A percentile compares a stretch with the other conserved stretches of the same genome.
Evolutionary conservation across 2,113 vertebrate species (phyloP).

Genomic region (Dicentrarchus labrax): DNA sequence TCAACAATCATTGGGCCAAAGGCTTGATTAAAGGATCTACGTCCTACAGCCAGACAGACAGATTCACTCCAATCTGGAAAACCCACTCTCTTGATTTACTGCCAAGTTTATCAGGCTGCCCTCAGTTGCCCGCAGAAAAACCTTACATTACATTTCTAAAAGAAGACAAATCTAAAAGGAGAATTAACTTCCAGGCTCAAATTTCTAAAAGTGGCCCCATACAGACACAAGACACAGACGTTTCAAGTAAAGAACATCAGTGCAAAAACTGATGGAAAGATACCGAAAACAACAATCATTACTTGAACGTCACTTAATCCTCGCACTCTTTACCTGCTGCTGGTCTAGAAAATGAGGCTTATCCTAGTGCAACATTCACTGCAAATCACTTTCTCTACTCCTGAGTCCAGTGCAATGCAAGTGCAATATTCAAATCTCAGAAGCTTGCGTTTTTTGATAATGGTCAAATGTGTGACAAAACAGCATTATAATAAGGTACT

Average conservation of each 20-base stretch:
- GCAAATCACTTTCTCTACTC: background rate
- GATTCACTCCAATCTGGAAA: slow-evolving; percentile 57
- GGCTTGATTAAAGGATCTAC: slow-evolving; percentile 61
- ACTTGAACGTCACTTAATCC: background rate
- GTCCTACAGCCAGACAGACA: slow-evolving; percentile 54
- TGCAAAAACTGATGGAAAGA: background rate
- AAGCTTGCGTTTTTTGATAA: no score
- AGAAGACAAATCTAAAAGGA: background rate
- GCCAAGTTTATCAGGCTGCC: slow-evolving; percentile 46
- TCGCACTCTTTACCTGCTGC: background rate
- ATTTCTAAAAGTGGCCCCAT: background rate
- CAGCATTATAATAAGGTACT: no score
- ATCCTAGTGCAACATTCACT: background rate
- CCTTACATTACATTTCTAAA: background rate
- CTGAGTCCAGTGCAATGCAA: background rate
- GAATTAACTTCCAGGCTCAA: background rate
- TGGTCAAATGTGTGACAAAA: no score
- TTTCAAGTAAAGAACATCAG: no score
- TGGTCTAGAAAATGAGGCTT: no score
- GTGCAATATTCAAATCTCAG: no score
- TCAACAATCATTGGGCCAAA: slow-evolving; percentile 54
- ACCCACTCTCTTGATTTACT: slow-evolving; percentile 37
- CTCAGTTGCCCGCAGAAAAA: background rate
- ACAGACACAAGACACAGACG: background rate
- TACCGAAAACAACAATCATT: background rate